Base-by-base conservation (phyloP, 2,888 invertebrate species). In the Scaptomyza caliginosa region DNA sequence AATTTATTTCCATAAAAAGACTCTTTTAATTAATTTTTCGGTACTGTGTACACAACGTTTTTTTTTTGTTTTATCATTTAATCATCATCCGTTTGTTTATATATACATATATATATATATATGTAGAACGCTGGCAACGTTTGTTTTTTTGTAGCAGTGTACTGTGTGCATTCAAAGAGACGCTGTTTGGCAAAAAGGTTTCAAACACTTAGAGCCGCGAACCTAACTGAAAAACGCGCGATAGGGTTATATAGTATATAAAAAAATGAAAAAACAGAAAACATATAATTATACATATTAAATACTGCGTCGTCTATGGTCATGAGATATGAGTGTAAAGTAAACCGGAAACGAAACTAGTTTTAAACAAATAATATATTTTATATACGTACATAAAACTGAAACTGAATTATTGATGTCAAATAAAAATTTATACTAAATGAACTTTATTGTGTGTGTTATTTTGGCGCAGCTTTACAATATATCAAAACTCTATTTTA, bases 331-430 rank as follows among this genome's bases (percentile, higher is more conserved):
- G 69, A 70, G 71, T 87, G 85, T 85, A 85, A 86, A 77, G 63
- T 80, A 70, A 34, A 74, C 43, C 56, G 57, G 56, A 77, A 80
- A 73, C 66, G 63, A 77, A 82, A 83, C 62, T 81, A 86, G 69
- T 74, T 73, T 83, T 83, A 71, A 86, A 86, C 48, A 85, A 85
- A 82, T 75, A 85, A 76, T 81, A 81, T 81, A 81, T 81, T 80
- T 77, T 85, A 85, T 67, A 80, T 80, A 83, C 69, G 71, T 68
- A 69, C 67, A 78, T 74, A 70, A 67, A 77, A 84, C 55, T 65
- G 79, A 74, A 84, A 84, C 74, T 74, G 74, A 87, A 82, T 71
- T 84, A 74, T 86, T 85, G 87, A 86, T 88, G 86, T 86, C 88
- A 86, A 87, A 81, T 79, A 86, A 86, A 86, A 87, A 67, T 72